A percentile compares a stretch with the other conserved stretches of the same genome.
phyloP scores from a whole-genome alignment of 2,888 invertebrate species.

The Trissoscelio sp. region DNA sequence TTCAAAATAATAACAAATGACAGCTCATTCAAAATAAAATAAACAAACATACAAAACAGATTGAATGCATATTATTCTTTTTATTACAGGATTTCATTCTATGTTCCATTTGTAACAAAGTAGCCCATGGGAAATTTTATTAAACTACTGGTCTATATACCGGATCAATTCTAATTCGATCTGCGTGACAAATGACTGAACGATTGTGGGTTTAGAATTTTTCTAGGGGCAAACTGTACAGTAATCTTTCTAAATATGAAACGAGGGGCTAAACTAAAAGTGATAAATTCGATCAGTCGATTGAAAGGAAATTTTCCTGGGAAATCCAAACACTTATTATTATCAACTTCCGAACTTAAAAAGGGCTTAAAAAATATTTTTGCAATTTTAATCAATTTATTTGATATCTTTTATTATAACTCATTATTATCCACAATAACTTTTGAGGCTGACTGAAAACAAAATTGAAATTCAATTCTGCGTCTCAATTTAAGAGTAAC shows the following conservation, averaged over 20 bases:
- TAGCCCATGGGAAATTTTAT: conserved; percentile 35
- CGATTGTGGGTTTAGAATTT: conserved; percentile 43
- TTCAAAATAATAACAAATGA: too few species aligned
- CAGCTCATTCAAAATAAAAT: too few species aligned
- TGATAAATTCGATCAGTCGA: conserved; percentile 20
- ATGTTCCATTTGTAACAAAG: background rate
- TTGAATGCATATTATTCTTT: too few species aligned
- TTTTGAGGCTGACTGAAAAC: background rate
- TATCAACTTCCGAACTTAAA: too few species aligned
- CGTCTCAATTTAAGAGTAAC: background rate
- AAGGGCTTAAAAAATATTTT: background rate
- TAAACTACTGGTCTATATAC: conserved; percentile 32
- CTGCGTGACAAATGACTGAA: conserved; percentile 46
- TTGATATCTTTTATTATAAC: too few species aligned
- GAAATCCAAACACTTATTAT: conserved; percentile 35
- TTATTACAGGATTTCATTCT: background rate
- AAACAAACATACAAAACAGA: too few species aligned
- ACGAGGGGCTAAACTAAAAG: background rate
- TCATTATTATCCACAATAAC: background rate
- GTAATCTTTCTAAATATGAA: conserved; percentile 42
- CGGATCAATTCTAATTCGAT: conserved; percentile 45
- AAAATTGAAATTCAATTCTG: background rate
- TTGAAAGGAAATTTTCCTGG: conserved; percentile 38
- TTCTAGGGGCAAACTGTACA: conserved; percentile 7
- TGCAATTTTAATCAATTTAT: too few species aligned